These are phyloP conservation scores for Nanorana parkeri DNA, from an alignment of 2,113 vertebrate species.

Conservation along the genomic window DNA sequence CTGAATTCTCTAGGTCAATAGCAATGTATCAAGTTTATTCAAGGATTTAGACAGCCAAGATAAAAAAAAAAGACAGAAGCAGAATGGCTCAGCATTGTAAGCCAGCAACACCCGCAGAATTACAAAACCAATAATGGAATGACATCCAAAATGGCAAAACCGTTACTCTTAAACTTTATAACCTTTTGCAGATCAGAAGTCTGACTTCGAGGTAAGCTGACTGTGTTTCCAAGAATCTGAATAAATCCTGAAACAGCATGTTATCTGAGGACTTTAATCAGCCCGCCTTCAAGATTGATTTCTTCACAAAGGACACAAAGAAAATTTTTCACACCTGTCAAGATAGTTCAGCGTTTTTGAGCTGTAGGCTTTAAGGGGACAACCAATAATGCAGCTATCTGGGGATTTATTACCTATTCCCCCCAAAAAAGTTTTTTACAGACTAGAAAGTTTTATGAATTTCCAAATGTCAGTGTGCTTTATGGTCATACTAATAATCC, in stretches of 20 bases:
- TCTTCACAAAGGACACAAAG: constrained; percentile 31
- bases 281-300: constrained; percentile 27
- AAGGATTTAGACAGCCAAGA: not conserved
- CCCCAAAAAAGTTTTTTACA: not conserved
- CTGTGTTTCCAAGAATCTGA: constrained; percentile 32
- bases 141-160: constrained; percentile 47
- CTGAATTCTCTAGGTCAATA: constrained; percentile 18
- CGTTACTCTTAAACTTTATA: constrained; percentile 36
- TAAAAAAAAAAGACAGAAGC: not conserved
- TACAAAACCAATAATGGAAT: constrained; percentile 22
- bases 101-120: not conserved
- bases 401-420: not conserved
- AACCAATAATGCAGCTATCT: not conserved
- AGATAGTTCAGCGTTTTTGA: constrained; percentile 13
- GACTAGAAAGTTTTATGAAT: not conserved
- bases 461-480: not conserved
- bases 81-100: not conserved
- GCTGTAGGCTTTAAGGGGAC: constrained; percentile 5
- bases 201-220: constrained; percentile 20
- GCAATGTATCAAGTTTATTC: constrained; percentile 9
- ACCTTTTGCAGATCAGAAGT: constrained; percentile 41
- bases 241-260: constrained; percentile 46
- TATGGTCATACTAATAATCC: not conserved
- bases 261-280: constrained; percentile 12
- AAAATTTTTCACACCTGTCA: constrained; percentile 33